These are phyloP conservation scores for Apodemus speciosus DNA, from an alignment of 2,113 vertebrate genomes.

Conservation along the genomic window DNA sequence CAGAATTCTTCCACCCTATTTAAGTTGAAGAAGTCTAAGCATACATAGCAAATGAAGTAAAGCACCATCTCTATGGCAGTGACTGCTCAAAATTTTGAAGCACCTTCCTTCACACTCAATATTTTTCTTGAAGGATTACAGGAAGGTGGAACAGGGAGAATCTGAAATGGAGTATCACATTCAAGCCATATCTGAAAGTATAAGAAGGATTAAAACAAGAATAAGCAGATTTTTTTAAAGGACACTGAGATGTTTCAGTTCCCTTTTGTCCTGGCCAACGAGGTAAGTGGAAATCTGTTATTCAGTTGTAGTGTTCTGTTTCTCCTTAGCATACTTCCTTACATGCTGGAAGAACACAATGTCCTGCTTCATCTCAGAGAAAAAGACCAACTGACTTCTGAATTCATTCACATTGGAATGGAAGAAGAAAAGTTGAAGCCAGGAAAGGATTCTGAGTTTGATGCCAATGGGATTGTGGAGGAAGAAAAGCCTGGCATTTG, in stretches of 20 bases:
- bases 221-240: background rate
- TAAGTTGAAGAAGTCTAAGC: background rate
- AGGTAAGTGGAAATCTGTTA: no score
- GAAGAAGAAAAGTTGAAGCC: background rate
- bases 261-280: accelerated
- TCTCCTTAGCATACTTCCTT: background rate
- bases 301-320: background rate
- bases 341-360: background rate
- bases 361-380: background rate
- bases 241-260: background rate
- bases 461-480: background rate
- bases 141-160: background rate
- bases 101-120: accelerated
- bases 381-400: background rate
- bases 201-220: background rate
- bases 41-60: background rate
- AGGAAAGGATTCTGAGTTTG: background rate
- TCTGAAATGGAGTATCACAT: background rate
- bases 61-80: background rate
- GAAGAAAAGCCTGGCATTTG: background rate
- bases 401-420: background rate
- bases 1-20: background rate
- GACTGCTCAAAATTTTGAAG: background rate
- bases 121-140: background rate
- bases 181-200: background rate